A percentile compares a stretch with the other conserved stretches of the same genome.
Evolutionary conservation across 2,113 vertebrate genomes (phyloP).

Genomic region (Rhea americana): DNA sequence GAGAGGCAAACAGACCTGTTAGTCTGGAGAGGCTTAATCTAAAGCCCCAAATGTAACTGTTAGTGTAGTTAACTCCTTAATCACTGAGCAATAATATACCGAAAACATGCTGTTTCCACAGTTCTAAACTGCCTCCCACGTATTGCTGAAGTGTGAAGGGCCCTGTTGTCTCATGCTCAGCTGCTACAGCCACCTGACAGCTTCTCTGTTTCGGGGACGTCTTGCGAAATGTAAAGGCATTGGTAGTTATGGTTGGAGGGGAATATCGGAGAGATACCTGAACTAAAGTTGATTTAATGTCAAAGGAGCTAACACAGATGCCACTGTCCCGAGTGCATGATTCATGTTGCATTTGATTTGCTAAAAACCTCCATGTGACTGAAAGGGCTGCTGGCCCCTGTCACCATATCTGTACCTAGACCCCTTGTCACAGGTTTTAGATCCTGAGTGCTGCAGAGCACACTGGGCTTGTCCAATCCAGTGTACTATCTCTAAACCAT

Average conservation of each 20-base stretch:
- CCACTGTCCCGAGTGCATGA: fast-evolving
- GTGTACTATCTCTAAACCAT: neutral
- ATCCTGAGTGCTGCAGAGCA: neutral
- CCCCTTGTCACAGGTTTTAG: neutral
- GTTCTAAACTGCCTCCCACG: neutral
- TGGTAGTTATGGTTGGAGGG: neutral
- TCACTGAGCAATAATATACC: neutral
- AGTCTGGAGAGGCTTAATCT: neutral
- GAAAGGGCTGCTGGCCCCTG: neutral
- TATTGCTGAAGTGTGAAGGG: neutral
- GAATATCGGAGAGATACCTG: neutral
- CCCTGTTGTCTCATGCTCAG: neutral
- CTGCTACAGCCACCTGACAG: neutral
- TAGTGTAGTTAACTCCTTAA: neutral
- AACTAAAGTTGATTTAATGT: neutral
- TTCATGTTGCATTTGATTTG: neutral
- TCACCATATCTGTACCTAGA: neutral
- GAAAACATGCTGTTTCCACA: neutral
- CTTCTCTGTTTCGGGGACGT: neutral
- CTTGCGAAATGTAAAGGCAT: neutral
- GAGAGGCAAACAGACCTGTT: neutral
- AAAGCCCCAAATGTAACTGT: neutral
- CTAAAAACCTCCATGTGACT: neutral
- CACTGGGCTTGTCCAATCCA: neutral
- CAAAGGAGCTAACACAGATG: neutral